phyloP scores from a whole-genome alignment of 2,113 vertebrate genomes.

The Xiphophorus hellerii region DNA sequence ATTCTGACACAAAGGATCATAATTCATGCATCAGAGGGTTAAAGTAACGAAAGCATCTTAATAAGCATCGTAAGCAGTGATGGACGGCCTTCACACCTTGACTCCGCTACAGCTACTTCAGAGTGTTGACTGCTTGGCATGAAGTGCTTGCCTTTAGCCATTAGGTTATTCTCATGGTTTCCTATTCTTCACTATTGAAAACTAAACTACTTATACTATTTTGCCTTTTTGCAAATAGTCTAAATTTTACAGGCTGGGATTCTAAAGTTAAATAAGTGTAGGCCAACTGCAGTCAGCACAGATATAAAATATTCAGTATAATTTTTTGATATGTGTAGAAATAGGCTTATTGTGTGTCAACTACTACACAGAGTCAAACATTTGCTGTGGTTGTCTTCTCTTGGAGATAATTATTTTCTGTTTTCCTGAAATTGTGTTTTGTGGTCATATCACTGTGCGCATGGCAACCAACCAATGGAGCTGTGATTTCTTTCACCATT shows the following conservation, averaged over 20 bases:
- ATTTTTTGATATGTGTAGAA: background rate
- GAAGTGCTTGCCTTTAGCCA: too few species aligned
- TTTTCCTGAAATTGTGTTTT: conserved; percentile 57
- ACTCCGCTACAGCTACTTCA: too few species aligned
- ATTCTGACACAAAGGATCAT: too few species aligned
- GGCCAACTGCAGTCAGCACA: background rate
- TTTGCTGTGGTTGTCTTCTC: conserved; percentile 17
- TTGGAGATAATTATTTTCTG: conserved; percentile 31
- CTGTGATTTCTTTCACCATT: conserved; percentile 45
- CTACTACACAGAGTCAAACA: conserved; percentile 6
- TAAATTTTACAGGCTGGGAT: background rate
- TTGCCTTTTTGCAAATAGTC: background rate
- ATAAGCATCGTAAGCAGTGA: too few species aligned
- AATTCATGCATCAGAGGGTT: too few species aligned
- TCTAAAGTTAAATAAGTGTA: background rate
- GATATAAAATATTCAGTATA: conserved; percentile 8
- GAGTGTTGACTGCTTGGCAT: too few species aligned
- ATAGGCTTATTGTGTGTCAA: conserved; percentile 8
- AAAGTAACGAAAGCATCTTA: too few species aligned
- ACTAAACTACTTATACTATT: background rate
- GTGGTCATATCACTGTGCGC: conserved; percentile 64
- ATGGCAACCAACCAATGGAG: conserved; percentile 55
- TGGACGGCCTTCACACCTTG: too few species aligned
- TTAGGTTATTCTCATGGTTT: background rate
- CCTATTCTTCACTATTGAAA: background rate